These are phyloP conservation scores for Agrochola lychnidis DNA, from an alignment of 2,888 invertebrate species.

Conservation along the genomic window DNA sequence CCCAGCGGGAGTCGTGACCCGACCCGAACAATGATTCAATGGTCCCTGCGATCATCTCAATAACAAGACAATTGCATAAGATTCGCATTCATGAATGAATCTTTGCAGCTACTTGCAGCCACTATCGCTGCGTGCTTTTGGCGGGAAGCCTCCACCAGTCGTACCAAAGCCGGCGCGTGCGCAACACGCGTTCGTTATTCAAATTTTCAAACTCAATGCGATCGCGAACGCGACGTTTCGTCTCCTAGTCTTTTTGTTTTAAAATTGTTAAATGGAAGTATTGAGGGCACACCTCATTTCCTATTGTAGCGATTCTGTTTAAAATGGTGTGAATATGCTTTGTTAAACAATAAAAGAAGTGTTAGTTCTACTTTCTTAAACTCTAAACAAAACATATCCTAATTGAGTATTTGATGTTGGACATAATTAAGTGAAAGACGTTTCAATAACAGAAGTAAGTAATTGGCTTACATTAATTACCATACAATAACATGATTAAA, in stretches of 20 bases:
- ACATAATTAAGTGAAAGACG: conserved; percentile 63
- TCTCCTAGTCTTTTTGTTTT: conserved; percentile 84
- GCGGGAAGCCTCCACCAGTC: conserved; percentile 87
- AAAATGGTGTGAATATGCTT: conserved; percentile 88
- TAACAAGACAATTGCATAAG: conserved; percentile 82
- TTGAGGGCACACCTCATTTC: conserved; percentile 88
- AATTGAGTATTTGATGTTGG: conserved; percentile 67
- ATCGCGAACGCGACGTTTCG: conserved; percentile 87
- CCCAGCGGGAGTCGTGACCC: conserved; percentile 70
- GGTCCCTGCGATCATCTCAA: conserved; percentile 71
- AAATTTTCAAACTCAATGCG: conserved; percentile 80
- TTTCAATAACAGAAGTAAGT: conserved; percentile 68
- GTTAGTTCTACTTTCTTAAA: conserved; percentile 89
- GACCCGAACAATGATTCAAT: conserved; percentile 70
- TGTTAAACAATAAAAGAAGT: conserved; percentile 85
- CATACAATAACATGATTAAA: conserved; percentile 46
- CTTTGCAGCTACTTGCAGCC: conserved; percentile 75
- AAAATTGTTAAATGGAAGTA: conserved; percentile 85
- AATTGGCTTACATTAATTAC: conserved; percentile 48
- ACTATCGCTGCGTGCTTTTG: conserved; percentile 84
- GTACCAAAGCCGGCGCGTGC: conserved; percentile 86
- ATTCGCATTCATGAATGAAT: conserved; percentile 84
- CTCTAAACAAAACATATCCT: conserved; percentile 78
- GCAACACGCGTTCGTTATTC: conserved; percentile 86
- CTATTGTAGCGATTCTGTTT: conserved; percentile 84